Evolutionary conservation across 2,797 vertebrate species (phyloP), one percentile per base, ranked within the genome.

Genomic region (Xiphorhynchus erythropygius): DNA sequence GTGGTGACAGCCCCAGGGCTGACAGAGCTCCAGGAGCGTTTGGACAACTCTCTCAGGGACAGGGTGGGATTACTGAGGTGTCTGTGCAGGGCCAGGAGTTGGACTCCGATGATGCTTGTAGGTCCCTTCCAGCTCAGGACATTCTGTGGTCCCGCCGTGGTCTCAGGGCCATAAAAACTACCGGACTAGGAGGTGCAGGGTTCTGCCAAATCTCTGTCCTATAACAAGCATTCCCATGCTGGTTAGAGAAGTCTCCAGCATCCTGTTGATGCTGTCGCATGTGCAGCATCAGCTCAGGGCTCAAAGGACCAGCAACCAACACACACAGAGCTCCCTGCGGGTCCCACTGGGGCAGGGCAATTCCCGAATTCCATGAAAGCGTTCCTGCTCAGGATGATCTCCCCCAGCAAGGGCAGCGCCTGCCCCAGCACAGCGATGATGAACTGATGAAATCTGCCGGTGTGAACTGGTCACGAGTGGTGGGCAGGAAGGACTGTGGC

Each of bases 221-320:
- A 3, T 2, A 7, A 19, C 42, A 44, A 9, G 1, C 0, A 3
- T 22, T 81, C 15, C 27, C 1, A 0, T 1, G 16, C 32, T 13
- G 33, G 28, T 10, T 49, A 16, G 16, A 37, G 53, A 47, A 32
- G 53, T 1, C 39, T 17, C 37, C 18, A 1, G 7, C 0, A 16
- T 16, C 57, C 47, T 4, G 33, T 2, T 2, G 1, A 3, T 27
- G 71, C 50, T 64, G 41, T 4, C 18, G 10, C 12, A 3, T 2
- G 19, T 2, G 24, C 15, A 5, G 8, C 37, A 39, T 1, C 59
- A 37, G 63, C 57, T 10, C 5, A 10, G 42, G 30, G 24, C 8
- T 32, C 6, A 11, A 6, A 3, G 1, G 5, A 3, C 7, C 39
- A 12, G 0, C 2, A 17, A 4, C 25, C 1, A 2, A 4, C 57